A percentile compares a stretch with the other conserved stretches of the same genome.
These are phyloP conservation scores for Drosophila lowei DNA, from an alignment of 1,140 invertebrate species.

Conservation along the genomic window DNA sequence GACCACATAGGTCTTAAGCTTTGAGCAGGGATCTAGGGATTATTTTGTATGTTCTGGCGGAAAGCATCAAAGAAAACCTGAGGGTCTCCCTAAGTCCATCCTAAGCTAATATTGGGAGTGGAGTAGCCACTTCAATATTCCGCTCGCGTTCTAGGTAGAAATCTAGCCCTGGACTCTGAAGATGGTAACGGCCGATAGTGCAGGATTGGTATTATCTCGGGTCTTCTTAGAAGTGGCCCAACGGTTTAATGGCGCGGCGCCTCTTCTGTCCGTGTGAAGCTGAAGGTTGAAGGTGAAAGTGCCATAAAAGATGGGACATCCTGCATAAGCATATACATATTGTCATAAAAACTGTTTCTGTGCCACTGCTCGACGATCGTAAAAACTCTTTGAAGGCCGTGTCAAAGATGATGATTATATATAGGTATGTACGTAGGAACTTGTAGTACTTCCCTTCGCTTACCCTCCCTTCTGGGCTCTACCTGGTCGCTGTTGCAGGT, in stretches of 20 bases:
- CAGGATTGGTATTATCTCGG: constrained; percentile 8
- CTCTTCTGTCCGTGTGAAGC: constrained; percentile 12
- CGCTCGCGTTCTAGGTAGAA: neutral
- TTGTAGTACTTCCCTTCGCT: constrained; percentile 15
- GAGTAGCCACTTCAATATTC: constrained; percentile 3
- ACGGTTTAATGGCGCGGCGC: constrained; percentile 38
- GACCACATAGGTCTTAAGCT: no score
- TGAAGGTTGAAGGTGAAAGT: constrained; percentile 40
- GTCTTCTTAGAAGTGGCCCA: constrained; percentile 21
- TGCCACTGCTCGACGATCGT: constrained; percentile 13
- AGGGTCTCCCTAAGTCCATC: no score
- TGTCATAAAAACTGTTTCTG: constrained; percentile 28
- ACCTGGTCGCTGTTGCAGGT: constrained; percentile 23
- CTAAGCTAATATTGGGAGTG: no score
- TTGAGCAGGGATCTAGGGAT: no score
- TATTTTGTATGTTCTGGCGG: no score
- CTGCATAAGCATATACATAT: constrained; percentile 18
- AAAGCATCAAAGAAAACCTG: no score
- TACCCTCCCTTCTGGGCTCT: constrained; percentile 15
- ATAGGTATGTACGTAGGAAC: neutral
- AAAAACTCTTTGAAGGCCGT: constrained; percentile 32
- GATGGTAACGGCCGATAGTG: constrained; percentile 29
- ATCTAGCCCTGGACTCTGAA: constrained; percentile 6
- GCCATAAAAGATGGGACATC: constrained; percentile 41
- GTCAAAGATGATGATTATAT: constrained; percentile 27